Percentiles rank a stretch among this genome's conserved stretches.
These are phyloP conservation scores for Esox masquinongy DNA, from an alignment of 2,797 vertebrate species.

Conservation along the genomic window DNA sequence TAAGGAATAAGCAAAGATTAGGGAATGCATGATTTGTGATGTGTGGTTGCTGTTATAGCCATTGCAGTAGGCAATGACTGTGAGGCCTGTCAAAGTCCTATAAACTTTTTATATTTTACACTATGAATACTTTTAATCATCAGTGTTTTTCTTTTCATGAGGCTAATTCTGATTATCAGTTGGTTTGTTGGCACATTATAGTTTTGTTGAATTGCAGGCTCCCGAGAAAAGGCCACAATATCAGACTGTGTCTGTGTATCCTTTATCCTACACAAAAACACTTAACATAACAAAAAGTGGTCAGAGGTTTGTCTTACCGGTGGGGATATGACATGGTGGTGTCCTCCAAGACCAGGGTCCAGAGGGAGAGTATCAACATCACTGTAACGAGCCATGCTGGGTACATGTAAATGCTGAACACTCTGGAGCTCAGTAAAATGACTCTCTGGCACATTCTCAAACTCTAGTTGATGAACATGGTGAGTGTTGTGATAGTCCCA, in stretches of 20 bases:
- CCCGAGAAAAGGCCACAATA: slow-evolving; percentile 74
- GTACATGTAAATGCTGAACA: slow-evolving; percentile 88
- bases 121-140: not conserved
- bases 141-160: slow-evolving; percentile 11
- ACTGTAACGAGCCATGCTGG: slow-evolving; percentile 83
- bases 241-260: slow-evolving; percentile 56
- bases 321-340: slow-evolving; percentile 73
- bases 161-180: slow-evolving; percentile 46
- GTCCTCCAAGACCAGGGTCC: slow-evolving; percentile 79
- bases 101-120: not conserved
- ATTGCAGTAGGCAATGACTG: slow-evolving; percentile 19
- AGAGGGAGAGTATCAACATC: slow-evolving; percentile 85
- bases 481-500: slow-evolving; percentile 92
- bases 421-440: slow-evolving; percentile 98
- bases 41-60: slow-evolving; percentile 40
- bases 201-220: slow-evolving; percentile 44
- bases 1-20: slow-evolving; percentile 15
- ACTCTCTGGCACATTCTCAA: slow-evolving; percentile 87
- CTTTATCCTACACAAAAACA: slow-evolving; percentile 7
- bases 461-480: slow-evolving; percentile 84
- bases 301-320: slow-evolving; percentile 58
- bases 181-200: slow-evolving; percentile 70
- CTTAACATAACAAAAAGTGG: not conserved
- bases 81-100: slow-evolving; percentile 26
- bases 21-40: slow-evolving; percentile 50